Evolutionary conservation across 2,888 invertebrate species (phyloP).

Genomic region (Fissipunctia ypsillon): DNA sequence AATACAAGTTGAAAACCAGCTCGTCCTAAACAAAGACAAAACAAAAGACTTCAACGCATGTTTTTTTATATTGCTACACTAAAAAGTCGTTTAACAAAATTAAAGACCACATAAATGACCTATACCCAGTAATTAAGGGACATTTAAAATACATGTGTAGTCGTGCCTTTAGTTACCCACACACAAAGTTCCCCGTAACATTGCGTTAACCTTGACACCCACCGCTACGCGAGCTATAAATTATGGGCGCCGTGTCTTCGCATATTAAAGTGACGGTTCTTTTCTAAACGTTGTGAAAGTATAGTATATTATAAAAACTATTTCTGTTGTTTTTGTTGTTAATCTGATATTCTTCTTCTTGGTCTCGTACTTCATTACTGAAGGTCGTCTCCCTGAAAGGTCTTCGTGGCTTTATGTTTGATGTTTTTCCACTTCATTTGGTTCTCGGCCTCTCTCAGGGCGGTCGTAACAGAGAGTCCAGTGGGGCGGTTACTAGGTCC

Average conservation of each 20-base stretch:
- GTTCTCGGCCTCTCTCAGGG: too few relatives aligned
- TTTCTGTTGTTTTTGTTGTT: not conserved
- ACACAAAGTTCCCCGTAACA: conserved; percentile 28
- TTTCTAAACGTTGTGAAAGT: conserved; percentile 34
- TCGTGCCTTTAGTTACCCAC: conserved; percentile 13
- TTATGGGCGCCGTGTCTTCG: conserved; percentile 56
- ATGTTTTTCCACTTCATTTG: too few relatives aligned
- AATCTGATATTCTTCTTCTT: not conserved
- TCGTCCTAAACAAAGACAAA: too few relatives aligned
- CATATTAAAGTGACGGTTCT: conserved; percentile 39
- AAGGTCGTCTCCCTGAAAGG: not conserved
- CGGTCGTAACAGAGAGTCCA: too few relatives aligned
- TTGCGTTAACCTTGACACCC: conserved; percentile 61
- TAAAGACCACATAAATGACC: too few relatives aligned
- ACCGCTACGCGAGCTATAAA: conserved; percentile 40
- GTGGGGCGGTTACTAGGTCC: not conserved
- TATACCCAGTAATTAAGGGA: too few relatives aligned
- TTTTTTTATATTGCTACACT: too few relatives aligned
- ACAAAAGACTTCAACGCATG: too few relatives aligned
- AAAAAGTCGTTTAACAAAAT: too few relatives aligned
- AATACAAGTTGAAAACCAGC: too few relatives aligned
- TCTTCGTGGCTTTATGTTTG: too few relatives aligned
- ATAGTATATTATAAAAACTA: not conserved
- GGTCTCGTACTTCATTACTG: not conserved
- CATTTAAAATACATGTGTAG: conserved; percentile 7